These are phyloP conservation scores for Aviceda subcristata DNA, from an alignment of 2,113 vertebrate species.

Conservation along the genomic window DNA sequence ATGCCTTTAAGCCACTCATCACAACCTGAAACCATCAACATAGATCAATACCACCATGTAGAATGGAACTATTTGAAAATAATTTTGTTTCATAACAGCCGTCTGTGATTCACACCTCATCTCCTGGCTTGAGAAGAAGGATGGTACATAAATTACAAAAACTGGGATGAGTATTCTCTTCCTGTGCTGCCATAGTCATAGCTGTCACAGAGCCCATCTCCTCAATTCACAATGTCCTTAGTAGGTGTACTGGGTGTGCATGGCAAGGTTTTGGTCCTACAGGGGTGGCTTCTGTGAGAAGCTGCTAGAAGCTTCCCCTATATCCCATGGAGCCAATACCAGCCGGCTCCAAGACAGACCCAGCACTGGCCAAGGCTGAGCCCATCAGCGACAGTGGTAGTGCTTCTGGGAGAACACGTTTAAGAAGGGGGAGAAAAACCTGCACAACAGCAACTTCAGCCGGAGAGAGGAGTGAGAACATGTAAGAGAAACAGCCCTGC, in stretches of 20 bases:
- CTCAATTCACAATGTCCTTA: not conserved
- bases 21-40: not conserved
- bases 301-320: not conserved
- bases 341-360: rapidly evolving
- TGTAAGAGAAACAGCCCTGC: not conserved
- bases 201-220: not conserved
- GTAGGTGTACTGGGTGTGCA: not conserved
- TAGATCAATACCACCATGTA: not conserved
- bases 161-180: not conserved
- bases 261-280: not conserved
- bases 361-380: not conserved
- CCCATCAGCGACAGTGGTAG: rapidly evolving
- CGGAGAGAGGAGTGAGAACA: not conserved
- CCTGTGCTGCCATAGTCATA: not conserved
- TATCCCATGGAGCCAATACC: not conserved
- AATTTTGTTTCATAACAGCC: not conserved
- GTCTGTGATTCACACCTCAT: not conserved
- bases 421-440: not conserved
- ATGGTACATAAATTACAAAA: not conserved
- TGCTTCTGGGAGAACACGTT: not conserved
- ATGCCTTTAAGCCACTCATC: not conserved
- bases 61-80: not conserved
- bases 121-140: not conserved
- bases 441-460: not conserved
- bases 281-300: not conserved